phyloP scores from a whole-genome alignment of 2,113 vertebrate species.

The Hylia prasina region DNA sequence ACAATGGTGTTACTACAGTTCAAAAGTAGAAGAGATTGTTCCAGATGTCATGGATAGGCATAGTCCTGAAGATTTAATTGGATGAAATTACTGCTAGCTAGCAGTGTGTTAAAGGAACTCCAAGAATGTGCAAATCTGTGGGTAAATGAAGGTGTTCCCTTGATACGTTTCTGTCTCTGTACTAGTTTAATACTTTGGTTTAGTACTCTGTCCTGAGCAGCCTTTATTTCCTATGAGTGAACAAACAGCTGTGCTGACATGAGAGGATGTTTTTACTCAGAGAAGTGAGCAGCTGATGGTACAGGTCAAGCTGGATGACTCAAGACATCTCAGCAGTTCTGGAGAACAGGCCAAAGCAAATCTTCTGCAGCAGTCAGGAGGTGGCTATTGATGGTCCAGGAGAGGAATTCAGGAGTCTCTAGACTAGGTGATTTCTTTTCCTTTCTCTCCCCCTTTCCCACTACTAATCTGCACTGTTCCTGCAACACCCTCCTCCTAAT shows the following conservation, averaged over 20 bases:
- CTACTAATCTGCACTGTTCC: neutral
- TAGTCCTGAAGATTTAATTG: neutral
- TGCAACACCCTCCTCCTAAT: neutral
- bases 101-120: neutral
- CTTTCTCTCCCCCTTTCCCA: neutral
- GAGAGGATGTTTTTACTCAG: constrained; percentile 37
- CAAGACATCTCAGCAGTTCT: neutral
- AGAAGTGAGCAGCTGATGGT: neutral
- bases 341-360: neutral
- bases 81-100: neutral
- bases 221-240: neutral
- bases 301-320: constrained; percentile 33
- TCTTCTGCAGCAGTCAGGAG: neutral
- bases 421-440: neutral
- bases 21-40: neutral
- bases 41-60: too few relatives aligned
- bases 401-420: neutral
- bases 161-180: neutral
- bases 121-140: neutral
- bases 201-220: neutral
- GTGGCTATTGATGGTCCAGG: neutral
- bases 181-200: neutral
- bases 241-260: neutral
- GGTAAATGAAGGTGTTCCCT: neutral
- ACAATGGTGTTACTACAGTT: neutral